A percentile compares a stretch with the other conserved stretches of the same genome.
These are phyloP conservation scores for Diachrysia chrysitis DNA, from an alignment of 2,888 invertebrate species.

Conservation along the genomic window DNA sequence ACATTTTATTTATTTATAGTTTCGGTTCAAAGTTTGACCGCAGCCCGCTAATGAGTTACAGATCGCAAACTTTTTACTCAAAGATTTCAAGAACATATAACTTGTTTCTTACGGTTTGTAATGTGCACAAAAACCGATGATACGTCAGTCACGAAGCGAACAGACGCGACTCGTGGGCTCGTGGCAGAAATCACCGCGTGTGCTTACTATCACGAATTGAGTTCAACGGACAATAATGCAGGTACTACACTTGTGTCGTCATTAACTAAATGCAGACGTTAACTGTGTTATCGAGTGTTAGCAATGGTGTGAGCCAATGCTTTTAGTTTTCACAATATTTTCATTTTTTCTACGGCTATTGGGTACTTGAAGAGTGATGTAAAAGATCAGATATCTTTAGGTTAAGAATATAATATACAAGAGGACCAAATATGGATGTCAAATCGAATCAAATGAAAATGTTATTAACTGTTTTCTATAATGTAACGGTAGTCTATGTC, in stretches of 20 bases:
- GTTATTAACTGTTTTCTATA: conserved; percentile 8
- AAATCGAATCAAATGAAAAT: neutral
- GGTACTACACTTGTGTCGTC: conserved; percentile 47
- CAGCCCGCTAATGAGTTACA: conserved; percentile 12
- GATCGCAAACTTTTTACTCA: conserved; percentile 29
- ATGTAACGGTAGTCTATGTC: too few species aligned
- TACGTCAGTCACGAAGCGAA: conserved; percentile 66
- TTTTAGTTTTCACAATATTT: conserved; percentile 49
- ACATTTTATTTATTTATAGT: neutral
- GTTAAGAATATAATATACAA: neutral
- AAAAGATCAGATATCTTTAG: neutral
- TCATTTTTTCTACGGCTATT: too few species aligned
- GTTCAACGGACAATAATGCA: conserved; percentile 70
- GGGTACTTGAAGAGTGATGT: conserved; percentile 15
- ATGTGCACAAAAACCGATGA: conserved; percentile 62
- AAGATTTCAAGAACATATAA: conserved; percentile 42
- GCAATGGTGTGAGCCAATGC: conserved; percentile 13
- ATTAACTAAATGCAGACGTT: conserved; percentile 55
- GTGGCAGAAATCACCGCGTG: conserved; percentile 60
- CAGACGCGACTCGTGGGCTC: conserved; percentile 26
- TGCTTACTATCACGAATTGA: conserved; percentile 62
- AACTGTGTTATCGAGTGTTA: conserved; percentile 32
- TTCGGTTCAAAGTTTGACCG: neutral
- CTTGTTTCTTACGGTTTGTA: conserved; percentile 54
- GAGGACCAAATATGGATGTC: conserved; percentile 6